phyloP scores from a whole-genome alignment of 2,113 vertebrate genomes.

The rabbit (Oryctolagus cuniculus) region mOryCun1.1 NC_091438.1:17335001-17335500 shows the following conservation, averaged over 20 bases:
- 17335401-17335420: neutral
- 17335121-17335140: neutral
- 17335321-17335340: neutral
- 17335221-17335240: too few relatives aligned
- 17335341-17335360: neutral
- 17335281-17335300: neutral
- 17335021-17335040: too few relatives aligned
- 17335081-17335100: neutral
- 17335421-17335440: neutral
- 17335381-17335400: neutral
- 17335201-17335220: neutral
- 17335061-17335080: neutral
- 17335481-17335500: too few relatives aligned
- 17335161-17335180: too few relatives aligned
- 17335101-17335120: neutral
- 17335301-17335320: neutral
- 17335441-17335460: neutral
- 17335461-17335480: neutral
- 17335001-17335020: too few relatives aligned
- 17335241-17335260: too few relatives aligned
- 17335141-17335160: too few relatives aligned
- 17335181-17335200: too few relatives aligned
- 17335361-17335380: neutral
- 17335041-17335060: neutral
- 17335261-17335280: too few relatives aligned